Evolutionary conservation across 37 sponge, comb jelly and placozoan genomes (phyloP).

Genomic region (Beroe ovata): DNA sequence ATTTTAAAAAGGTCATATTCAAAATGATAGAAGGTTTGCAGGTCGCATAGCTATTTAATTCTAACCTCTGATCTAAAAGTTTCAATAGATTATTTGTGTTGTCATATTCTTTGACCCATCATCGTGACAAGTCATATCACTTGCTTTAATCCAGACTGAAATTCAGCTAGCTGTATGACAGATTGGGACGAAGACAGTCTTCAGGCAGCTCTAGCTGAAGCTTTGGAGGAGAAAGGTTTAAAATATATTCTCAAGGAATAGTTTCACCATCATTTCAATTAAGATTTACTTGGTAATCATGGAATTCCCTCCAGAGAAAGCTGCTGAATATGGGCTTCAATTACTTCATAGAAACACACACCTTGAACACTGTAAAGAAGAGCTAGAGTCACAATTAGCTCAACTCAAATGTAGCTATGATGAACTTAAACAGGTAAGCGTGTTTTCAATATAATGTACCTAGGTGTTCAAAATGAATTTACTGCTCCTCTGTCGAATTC

Average conservation of each 20-base stretch:
- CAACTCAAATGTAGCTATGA: background rate
- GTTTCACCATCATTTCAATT: background rate
- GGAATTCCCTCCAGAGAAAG: constrained; percentile 5
- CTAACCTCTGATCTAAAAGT: too few relatives aligned
- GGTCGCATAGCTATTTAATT: too few relatives aligned
- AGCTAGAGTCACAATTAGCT: constrained; percentile 18
- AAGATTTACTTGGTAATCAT: background rate
- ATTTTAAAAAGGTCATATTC: too few relatives aligned
- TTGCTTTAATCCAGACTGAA: too few relatives aligned
- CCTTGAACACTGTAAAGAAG: constrained; percentile 28
- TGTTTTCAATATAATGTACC: too few relatives aligned
- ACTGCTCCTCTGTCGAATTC: too few relatives aligned
- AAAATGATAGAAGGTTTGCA: too few relatives aligned
- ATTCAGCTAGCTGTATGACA: constrained; percentile 44
- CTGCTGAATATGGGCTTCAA: constrained; percentile 63
- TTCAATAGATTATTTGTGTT: too few relatives aligned
- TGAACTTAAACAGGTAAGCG: constrained; percentile 21
- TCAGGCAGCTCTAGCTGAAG: constrained; percentile 37
- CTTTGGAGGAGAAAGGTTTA: constrained; percentile 56
- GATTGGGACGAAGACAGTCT: constrained; percentile 67
- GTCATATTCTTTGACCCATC: too few relatives aligned
- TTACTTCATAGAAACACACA: constrained; percentile 43
- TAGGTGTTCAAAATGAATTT: too few relatives aligned
- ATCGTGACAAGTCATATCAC: too few relatives aligned
- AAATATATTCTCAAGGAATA: background rate